Evolutionary conservation across 2,888 invertebrate genomes (phyloP).

Genomic region (Megastigmus dorsalis): DNA sequence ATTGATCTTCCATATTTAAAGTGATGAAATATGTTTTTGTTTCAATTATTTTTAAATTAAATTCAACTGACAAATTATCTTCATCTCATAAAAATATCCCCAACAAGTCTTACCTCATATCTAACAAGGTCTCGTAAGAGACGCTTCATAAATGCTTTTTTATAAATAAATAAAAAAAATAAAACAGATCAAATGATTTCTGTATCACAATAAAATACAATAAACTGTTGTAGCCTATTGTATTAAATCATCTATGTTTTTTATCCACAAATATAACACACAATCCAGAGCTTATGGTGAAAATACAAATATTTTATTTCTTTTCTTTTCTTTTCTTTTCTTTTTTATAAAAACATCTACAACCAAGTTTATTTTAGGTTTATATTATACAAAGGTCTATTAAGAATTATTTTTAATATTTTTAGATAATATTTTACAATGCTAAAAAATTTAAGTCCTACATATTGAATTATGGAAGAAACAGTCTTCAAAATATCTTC

Average conservation of each 20-base stretch:
- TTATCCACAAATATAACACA: conserved; percentile 1
- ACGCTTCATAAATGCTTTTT: conserved; percentile 56
- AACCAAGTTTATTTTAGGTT: conserved; percentile 36
- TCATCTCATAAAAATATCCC: conserved; percentile 1
- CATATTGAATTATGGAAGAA: conserved; percentile 37
- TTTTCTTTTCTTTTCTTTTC: background rate
- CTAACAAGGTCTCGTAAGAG: conserved; percentile 50
- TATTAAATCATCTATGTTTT: conserved; percentile 1
- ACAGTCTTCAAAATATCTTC: conserved; percentile 47
- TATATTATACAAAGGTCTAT: conserved; percentile 44
- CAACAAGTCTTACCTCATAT: conserved; percentile 54
- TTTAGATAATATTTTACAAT: conserved; percentile 39
- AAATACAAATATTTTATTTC: conserved; percentile 36
- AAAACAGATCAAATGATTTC: conserved; percentile 46
- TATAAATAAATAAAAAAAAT: conserved; percentile 49
- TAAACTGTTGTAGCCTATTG: conserved; percentile 56
- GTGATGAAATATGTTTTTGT: background rate
- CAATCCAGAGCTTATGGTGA: background rate
- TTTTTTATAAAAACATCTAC: conserved; percentile 43
- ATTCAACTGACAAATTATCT: conserved; percentile 5
- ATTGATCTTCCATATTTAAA: too few relatives aligned
- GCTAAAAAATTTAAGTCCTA: conserved; percentile 33
- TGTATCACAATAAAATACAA: conserved; percentile 61
- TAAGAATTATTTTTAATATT: conserved; percentile 35
- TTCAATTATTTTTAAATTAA: background rate